Conservation (phyloP, 2,888 invertebrate species). For the Hemicrepidius hirtus region DNA sequence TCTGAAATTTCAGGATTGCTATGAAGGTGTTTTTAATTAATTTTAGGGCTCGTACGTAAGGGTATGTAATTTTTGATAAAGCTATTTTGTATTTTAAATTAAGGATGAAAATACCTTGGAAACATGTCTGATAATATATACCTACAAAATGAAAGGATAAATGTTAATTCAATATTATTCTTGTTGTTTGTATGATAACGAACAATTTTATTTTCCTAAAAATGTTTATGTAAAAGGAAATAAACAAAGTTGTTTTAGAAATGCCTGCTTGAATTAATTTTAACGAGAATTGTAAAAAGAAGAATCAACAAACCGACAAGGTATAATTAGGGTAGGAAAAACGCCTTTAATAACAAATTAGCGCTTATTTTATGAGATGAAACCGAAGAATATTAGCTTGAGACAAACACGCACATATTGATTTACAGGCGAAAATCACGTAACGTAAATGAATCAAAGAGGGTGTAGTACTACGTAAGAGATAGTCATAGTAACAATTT, state of each 20-base stretch:
- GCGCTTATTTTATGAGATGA: not conserved
- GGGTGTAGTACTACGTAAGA: slow-evolving; percentile 8
- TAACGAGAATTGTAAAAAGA: not conserved
- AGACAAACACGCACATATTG: slow-evolving; percentile 23
- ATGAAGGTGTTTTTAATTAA: no score
- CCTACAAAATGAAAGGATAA: no score
- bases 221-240: not conserved
- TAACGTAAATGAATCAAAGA: slow-evolving; percentile 9
- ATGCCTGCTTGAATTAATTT: not conserved
- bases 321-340: slow-evolving; percentile 12
- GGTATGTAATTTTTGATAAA: no score
- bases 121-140: no score
- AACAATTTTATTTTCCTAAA: not conserved
- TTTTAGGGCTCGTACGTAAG: no score
- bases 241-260: not conserved
- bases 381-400: slow-evolving; percentile 4
- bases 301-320: slow-evolving; percentile 9
- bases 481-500: slow-evolving; percentile 29
- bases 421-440: slow-evolving; percentile 20
- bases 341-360: slow-evolving; percentile 3
- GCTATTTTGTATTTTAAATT: no score
- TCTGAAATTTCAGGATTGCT: no score
- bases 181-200: no score
- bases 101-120: no score
- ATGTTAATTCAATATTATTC: no score